These are phyloP conservation scores for Folsomia manolachei DNA, from an alignment of 2,888 invertebrate species.

Conservation along the genomic window DNA sequence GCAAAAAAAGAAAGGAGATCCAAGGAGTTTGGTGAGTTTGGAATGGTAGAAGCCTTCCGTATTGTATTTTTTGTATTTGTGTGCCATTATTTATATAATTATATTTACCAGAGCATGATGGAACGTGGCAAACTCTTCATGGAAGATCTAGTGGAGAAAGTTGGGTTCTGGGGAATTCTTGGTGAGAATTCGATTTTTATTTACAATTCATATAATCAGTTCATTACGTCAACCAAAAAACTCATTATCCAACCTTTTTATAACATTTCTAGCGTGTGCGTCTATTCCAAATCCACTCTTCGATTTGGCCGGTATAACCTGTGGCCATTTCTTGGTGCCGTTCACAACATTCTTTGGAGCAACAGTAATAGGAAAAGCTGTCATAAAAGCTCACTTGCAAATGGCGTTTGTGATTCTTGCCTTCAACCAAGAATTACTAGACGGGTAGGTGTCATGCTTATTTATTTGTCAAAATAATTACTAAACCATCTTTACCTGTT, in stretches of 20 bases:
- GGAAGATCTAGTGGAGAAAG: slow-evolving; percentile 83
- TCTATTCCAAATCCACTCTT: slow-evolving; percentile 99
- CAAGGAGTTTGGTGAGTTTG: slow-evolving; percentile 53
- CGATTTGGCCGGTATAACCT: slow-evolving; percentile 96
- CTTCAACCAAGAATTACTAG: slow-evolving; percentile 90
- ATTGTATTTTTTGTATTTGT: slow-evolving; percentile 1
- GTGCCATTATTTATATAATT: too few relatives aligned
- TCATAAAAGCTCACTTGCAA: slow-evolving; percentile 97
- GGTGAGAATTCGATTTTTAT: too few relatives aligned
- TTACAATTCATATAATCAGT: too few relatives aligned
- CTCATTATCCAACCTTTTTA: too few relatives aligned
- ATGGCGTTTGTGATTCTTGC: slow-evolving; percentile 95
- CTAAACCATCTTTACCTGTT: not conserved
- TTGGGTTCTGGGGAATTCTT: slow-evolving; percentile 93
- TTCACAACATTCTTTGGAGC: slow-evolving; percentile 99
- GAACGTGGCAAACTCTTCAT: slow-evolving; percentile 80
- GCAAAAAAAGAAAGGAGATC: slow-evolving; percentile 59
- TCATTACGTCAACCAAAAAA: too few relatives aligned
- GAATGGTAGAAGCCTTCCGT: slow-evolving; percentile 12
- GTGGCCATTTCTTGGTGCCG: slow-evolving; percentile 97
- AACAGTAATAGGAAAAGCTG: slow-evolving; percentile 93
- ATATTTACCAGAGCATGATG: slow-evolving; percentile 59
- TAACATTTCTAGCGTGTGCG: slow-evolving; percentile 92
- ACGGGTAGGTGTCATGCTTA: slow-evolving; percentile 54
- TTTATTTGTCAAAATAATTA: too few relatives aligned